Evolutionary conservation across 1,140 invertebrate genomes (phyloP), one percentile per base, ranked within the genome.

Genomic region (Papilio machaon): DNA sequence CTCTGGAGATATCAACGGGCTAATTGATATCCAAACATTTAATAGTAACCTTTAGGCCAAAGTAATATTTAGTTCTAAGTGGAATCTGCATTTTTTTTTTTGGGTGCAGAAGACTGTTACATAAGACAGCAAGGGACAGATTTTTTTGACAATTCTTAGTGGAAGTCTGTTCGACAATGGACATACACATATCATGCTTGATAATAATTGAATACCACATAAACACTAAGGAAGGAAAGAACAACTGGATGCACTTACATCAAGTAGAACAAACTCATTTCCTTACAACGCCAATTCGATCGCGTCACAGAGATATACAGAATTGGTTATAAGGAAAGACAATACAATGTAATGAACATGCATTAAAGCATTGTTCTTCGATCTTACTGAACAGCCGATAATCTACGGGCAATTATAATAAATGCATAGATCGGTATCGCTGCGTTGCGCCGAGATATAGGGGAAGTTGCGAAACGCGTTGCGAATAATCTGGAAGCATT

Each of bases 401-500:
- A 58, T 58, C 49, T 58, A 58, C 23, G 15, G 49, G 19, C 74
- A 77, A 30, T 52, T 77, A 77, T 83, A 85, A 85, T 82, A 80
- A 82, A 86, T 86, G 81, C 81, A 81, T 74, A 81, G 84, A 84
- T 86, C 35, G 23, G 46, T 79, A 85, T 85, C 84, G 19, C 52
- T 13, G 15, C 15, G 52, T 54, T 38, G 64, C 64, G 64, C 60
- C 82, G 74, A 85, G 84, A 85, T 73, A 79, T 46, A 83, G 74
- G 81, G 85, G 85, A 87, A 82, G 81, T 87, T 87, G 77, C 81
- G 81, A 84, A 79, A 82, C 64, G 58, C 46, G 80, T 81, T 84
- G 84, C 85, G 79, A 83, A 84, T 83, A 84, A 84, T 82, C 82
- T 82, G 86, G 84, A 87, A 85, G 70, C 82, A 64, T 85, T 82